Evolutionary conservation across 2,797 vertebrate genomes (phyloP).

Genomic region (Lycodopsis pacificus): DNA sequence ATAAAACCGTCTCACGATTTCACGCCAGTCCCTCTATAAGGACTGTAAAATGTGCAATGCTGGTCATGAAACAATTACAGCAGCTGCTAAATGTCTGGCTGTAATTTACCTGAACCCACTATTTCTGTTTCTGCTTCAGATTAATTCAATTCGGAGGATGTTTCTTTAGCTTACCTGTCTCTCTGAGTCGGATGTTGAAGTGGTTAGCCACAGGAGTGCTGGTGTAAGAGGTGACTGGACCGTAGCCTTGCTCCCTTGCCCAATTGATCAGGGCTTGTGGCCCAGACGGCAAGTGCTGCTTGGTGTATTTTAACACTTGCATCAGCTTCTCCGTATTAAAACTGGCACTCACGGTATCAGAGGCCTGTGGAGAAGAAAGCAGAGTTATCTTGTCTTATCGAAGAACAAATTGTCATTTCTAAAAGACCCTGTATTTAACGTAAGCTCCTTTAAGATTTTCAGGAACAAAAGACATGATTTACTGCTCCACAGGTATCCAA

Average conservation of each 20-base stretch:
- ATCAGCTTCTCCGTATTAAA: constrained; percentile 86
- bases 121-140: background rate
- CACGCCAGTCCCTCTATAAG: constrained; percentile 20
- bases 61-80: background rate
- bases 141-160: background rate
- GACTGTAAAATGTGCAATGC: constrained; percentile 19
- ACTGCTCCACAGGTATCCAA: constrained; percentile 22
- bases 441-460: background rate
- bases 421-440: background rate
- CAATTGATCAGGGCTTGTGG: constrained; percentile 90
- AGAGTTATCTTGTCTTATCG: background rate
- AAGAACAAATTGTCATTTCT: background rate
- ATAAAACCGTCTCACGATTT: constrained; percentile 40
- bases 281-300: constrained; percentile 83
- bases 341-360: constrained; percentile 89
- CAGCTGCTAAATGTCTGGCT: constrained; percentile 1
- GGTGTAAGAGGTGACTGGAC: constrained; percentile 92
- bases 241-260: constrained; percentile 86
- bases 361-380: constrained; percentile 83
- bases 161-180: constrained; percentile 83
- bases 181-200: constrained; percentile 90
- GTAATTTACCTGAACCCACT: background rate
- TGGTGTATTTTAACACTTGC: constrained; percentile 74
- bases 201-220: constrained; percentile 90
- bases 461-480: constrained; percentile 37